Base-by-base conservation (phyloP, 2,797 vertebrate species). In the Gymnoscopelus braueri region DNA sequence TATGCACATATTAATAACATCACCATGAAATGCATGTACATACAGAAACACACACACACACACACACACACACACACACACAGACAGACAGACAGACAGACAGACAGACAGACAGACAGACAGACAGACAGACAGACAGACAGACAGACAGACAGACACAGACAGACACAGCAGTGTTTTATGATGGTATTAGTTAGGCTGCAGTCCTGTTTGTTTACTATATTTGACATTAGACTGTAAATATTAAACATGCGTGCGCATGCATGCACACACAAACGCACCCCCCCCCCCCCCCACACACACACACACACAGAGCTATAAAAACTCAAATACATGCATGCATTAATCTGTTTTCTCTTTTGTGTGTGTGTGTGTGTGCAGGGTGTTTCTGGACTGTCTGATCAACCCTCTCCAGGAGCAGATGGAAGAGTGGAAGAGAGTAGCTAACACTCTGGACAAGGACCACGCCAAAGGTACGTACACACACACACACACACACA, bases 401-500 rank as follows among this genome's bases (percentile, higher is more conserved):
- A 97, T 98, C 90, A 97, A 96, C 89, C 97, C 97, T 64, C 95
- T 98, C 57, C 97, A 98, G 95, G 97, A 98, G 78, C 96, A 98
- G 93, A 96, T 98, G 95, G 97, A 98, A 88, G 97, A 98, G 79
- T 98, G 97, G 97, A 98, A 97, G 93, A 96, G 95, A 91, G 95
- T 94, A 7, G 95, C 95, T 80, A 97, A 95, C 91, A 94, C 95
- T 71, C 92, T 98, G 91, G 97, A 98, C 89, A 98, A 98, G 89
- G 97, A 98, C 88, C 97, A 98, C 0, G 96, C 97, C 62, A 98
- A 98, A 96, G 96, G 97, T 98, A 90, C 72, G 54, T 53, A 56
- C 63, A 55, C 63, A 66, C 29, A 60, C 48, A 65, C 69, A 65
- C 69, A 65, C 62, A 60, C 69, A 65, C 55, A 60, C 56, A 62